Evolutionary conservation across 35 echinoderm and acorn worm genomes (phyloP), one percentile per base, ranked within the genome.

Genomic region (Acanthaster planci): DNA sequence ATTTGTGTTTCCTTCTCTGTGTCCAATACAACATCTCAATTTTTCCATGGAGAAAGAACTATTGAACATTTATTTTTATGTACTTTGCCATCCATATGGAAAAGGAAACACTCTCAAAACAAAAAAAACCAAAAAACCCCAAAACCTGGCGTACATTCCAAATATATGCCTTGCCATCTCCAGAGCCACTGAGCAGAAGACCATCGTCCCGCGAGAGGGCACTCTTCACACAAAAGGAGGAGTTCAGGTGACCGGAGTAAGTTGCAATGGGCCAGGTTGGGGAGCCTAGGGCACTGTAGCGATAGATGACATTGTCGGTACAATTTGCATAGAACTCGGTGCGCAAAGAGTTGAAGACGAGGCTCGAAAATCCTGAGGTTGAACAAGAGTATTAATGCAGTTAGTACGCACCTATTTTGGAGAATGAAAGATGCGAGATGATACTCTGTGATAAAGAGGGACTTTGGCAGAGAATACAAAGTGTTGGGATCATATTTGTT

Each of bases 91-190:
- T n/a, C 60, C 37, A 34, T 19, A 37, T 31, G 5, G 4, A 29
- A 55, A 83, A 14, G 10, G 16, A 9, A n/a, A 30, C 1, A 83
- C 1, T n/a, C 34, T 58, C 27, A 18, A 5, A 76, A 77, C 12
- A 84, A 31, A 55, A 7, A 60, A 72, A 1, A 0, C 23, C 26
- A 72, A 2, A 29, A 72, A 7, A 60, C 8, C 30, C 56, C 56
- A 2, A 0, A 5, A 18, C 56, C 35, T 47, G 1, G 38, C 57
- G 5, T 86, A 99, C 96, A 88, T 94, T 88, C 96, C 96, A 99
- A 51, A 99, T 92, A 40, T 99, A 99, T 21, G 92, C 96, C 53
- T 91, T 86, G 37, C 79, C 87, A 60, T 99, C 96, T 55, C 92
- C 88, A 7, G 96, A 99, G 39, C 96, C 96, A 55, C 92, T 94